Percentiles rank a stretch among this genome's conserved stretches.
These are phyloP conservation scores for Ptiloglossa arizonensis DNA, from an alignment of 1,140 invertebrate species.

Conservation along the genomic window DNA sequence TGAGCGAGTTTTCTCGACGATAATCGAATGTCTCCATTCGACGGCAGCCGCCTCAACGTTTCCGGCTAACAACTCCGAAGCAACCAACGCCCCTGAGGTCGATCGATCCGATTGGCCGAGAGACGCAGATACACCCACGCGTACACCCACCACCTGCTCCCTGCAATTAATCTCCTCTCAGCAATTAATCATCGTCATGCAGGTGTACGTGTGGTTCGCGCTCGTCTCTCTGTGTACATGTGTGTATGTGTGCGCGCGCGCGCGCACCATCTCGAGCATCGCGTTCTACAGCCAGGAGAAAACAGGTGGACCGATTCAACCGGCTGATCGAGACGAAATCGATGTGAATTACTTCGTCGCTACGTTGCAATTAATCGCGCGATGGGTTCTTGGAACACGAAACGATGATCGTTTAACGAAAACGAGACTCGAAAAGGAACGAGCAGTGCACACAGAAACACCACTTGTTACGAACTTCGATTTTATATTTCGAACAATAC, in stretches of 20 bases:
- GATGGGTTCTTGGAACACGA: too few relatives aligned
- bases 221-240: constrained; percentile 1
- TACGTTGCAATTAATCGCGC: not conserved
- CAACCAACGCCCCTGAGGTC: constrained; percentile 54
- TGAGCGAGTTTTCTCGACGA: not conserved
- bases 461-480: too few relatives aligned
- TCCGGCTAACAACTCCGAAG: constrained; percentile 36
- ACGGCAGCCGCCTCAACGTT: not conserved
- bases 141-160: constrained; percentile 48
- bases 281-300: constrained; percentile 5
- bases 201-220: too few relatives aligned
- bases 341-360: not conserved
- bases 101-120: constrained; percentile 60
- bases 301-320: not conserved
- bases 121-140: constrained; percentile 50
- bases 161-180: constrained; percentile 65
- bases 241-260: not conserved
- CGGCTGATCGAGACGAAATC: constrained; percentile 4
- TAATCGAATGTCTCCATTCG: constrained; percentile 15
- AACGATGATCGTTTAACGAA: too few relatives aligned
- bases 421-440: too few relatives aligned
- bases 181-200: constrained; percentile 65
- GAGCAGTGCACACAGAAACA: too few relatives aligned
- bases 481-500: too few relatives aligned
- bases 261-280: constrained; percentile 23